A percentile compares a stretch with the other conserved stretches of the same genome.
Evolutionary conservation across 1,140 invertebrate genomes (phyloP).

Genomic region (Limonius californicus): DNA sequence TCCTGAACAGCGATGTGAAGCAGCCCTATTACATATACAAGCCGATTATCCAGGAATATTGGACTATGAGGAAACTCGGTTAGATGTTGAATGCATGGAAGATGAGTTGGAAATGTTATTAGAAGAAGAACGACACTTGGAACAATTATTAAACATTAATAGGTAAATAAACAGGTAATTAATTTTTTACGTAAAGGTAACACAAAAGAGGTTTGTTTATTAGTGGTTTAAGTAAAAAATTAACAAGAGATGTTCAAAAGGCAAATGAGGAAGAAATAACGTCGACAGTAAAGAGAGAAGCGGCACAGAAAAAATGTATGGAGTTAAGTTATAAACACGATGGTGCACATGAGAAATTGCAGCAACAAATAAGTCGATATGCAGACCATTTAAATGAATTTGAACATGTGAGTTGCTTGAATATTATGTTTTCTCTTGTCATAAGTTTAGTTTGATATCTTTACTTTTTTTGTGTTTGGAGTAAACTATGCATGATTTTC

Average conservation of each 20-base stretch:
- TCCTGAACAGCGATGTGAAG: not conserved
- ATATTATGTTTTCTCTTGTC: no score
- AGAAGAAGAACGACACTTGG: not conserved
- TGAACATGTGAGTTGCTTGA: not conserved
- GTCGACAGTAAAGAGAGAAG: not conserved
- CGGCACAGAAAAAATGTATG: not conserved
- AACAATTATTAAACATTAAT: not conserved
- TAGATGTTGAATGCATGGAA: not conserved
- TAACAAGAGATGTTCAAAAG: not conserved
- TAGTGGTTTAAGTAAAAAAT: not conserved
- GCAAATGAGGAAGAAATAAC: not conserved
- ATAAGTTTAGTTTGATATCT: no score
- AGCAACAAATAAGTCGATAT: not conserved
- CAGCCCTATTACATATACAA: not conserved
- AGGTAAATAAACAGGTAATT: no score
- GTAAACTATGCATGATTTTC: no score
- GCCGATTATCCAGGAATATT: not conserved
- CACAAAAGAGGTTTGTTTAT: not conserved
- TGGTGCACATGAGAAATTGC: not conserved
- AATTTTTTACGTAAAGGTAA: not conserved
- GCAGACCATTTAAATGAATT: not conserved
- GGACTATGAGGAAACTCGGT: not conserved
- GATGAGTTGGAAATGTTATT: not conserved
- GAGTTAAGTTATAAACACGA: not conserved
- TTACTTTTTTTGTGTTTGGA: no score